Base-by-base conservation (phyloP, 2,797 vertebrate species). In the Sebastes steindachneri region DNA sequence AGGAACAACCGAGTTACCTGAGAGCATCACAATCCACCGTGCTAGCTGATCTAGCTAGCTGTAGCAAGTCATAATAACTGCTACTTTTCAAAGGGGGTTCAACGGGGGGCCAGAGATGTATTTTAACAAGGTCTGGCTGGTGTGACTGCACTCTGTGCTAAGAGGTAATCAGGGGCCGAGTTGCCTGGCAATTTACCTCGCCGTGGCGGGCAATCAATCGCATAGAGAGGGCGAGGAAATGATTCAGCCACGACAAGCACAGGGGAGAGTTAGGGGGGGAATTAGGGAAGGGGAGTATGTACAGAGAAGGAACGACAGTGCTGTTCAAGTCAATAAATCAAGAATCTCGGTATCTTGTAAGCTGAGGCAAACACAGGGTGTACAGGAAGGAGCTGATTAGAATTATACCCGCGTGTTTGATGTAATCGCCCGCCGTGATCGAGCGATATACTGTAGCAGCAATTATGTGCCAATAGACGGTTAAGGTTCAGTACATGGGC, bases 161-260 rank as follows among this genome's bases (percentile, higher is more conserved):
- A 96, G 94, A 95, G 94, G 96, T 96, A 96, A 96, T 96, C 96
- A 96, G 93, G 91, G 94, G 92, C 93, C 70, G 86, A 93, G 94
- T 90, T 93, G 94, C 92, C 88, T 88, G 89, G 93, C 94, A 95
- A 96, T 96, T 96, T 96, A 94, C 95, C 95, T 94, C 92, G 72
- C 94, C 55, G 83, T 86, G 93, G 94, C 88, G 92, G 89, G 93
- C 95, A 96, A 96, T 96, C 95, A 96, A 94, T 93, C 86, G 92
- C 93, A 89, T 79, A 90, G 93, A 92, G 93, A 89, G 93, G 94
- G 92, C 89, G 91, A 95, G 95, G 95, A 96, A 96, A 95, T 95
- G 95, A 95, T 94, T 95, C 92, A 93, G 93, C 91, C 91, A 77
- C 79, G 90, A 91, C 91, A 86, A 89, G 91, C 86, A 75, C 83